Evolutionary conservation across 1,140 invertebrate genomes (phyloP).

Genomic region (Heliothis subflexa): DNA sequence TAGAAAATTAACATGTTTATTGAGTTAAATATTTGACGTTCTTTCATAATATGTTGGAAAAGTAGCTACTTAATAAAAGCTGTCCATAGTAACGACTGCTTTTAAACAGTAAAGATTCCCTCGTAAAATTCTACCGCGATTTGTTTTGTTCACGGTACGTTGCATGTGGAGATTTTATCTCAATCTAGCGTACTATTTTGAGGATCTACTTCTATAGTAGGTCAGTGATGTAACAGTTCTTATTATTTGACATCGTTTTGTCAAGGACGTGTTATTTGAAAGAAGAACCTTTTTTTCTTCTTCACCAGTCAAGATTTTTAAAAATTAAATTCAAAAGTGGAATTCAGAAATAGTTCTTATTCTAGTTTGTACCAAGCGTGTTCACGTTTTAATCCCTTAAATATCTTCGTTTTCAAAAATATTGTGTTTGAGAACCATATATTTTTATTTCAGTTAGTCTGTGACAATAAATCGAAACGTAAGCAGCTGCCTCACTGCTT

Average conservation of each 20-base stretch:
- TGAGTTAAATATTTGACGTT: too few species aligned
- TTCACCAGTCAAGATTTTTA: background rate
- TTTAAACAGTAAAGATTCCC: background rate
- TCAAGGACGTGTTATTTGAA: slow-evolving; percentile 7
- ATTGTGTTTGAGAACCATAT: background rate
- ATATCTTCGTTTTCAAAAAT: background rate
- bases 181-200: slow-evolving; percentile 3
- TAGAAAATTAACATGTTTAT: too few species aligned
- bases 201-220: background rate
- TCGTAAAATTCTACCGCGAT: background rate
- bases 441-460: slow-evolving; percentile 13
- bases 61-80: background rate
- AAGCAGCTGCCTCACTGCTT: slow-evolving; percentile 19
- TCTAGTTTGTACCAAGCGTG: background rate
- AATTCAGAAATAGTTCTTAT: background rate
- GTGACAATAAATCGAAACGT: slow-evolving; percentile 24
- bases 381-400: slow-evolving; percentile 10
- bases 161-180: slow-evolving; percentile 21
- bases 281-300: background rate
- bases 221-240: slow-evolving; percentile 18
- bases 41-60: too few species aligned
- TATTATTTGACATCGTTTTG: background rate
- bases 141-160: background rate
- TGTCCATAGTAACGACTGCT: background rate
- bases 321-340: background rate